Evolutionary conservation across 2,113 vertebrate genomes (phyloP).

Genomic region (Amphiprion percula): DNA sequence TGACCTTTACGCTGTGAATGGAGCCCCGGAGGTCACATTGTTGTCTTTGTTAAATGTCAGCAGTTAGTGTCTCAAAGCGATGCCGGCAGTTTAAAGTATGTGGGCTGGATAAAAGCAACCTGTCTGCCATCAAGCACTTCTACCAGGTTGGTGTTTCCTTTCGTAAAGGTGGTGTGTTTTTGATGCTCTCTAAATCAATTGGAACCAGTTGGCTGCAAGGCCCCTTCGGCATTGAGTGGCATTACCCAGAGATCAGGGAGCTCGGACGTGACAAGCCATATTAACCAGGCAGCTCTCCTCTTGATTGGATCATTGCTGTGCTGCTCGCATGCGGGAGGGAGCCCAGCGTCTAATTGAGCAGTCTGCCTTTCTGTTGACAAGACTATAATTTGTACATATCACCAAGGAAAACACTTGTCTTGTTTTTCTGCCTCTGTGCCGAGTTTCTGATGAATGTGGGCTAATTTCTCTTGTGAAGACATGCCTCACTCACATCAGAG

Average conservation of each 20-base stretch:
- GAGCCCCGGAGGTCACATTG: slow-evolving; percentile 55
- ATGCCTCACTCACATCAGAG: slow-evolving; percentile 21
- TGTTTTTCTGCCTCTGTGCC: slow-evolving; percentile 32
- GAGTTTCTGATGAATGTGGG: slow-evolving; percentile 33
- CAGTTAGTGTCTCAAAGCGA: slow-evolving; percentile 60
- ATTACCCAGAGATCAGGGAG: slow-evolving; percentile 66
- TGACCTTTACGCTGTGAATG: slow-evolving; percentile 66
- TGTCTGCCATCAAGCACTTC: slow-evolving; percentile 30
- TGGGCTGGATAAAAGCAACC: slow-evolving; percentile 48
- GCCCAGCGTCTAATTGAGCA: slow-evolving; percentile 58
- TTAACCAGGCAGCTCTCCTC: slow-evolving; percentile 70
- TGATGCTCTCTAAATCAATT: slow-evolving; percentile 64
- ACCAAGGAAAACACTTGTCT: slow-evolving; percentile 42
- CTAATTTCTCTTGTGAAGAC: slow-evolving; percentile 40
- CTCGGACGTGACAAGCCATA: slow-evolving; percentile 69
- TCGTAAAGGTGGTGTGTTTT: slow-evolving; percentile 40
- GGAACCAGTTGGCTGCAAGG: slow-evolving; percentile 57
- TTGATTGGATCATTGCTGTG: slow-evolving; percentile 68
- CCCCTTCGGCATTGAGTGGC: slow-evolving; percentile 64
- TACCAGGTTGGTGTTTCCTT: slow-evolving; percentile 48
- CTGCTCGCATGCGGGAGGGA: slow-evolving; percentile 59
- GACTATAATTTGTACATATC: slow-evolving; percentile 58
- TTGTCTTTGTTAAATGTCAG: slow-evolving; percentile 76
- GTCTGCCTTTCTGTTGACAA: slow-evolving; percentile 65
- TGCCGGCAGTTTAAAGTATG: slow-evolving; percentile 41